Evolutionary conservation across 2,113 vertebrate species (phyloP), one percentile per base, ranked within the genome.

Genomic region (Lycocorax pyrrhopterus): DNA sequence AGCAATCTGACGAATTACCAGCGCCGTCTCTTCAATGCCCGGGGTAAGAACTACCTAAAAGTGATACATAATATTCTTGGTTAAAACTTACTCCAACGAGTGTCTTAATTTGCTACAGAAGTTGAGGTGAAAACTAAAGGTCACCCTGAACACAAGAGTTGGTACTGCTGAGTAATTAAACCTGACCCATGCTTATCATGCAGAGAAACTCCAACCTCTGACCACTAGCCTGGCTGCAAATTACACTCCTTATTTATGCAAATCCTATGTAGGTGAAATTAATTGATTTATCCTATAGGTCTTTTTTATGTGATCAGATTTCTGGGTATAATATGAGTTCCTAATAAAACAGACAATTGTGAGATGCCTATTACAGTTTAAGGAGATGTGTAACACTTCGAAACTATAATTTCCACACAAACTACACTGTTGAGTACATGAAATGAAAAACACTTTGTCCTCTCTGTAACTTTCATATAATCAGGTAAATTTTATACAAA

Each of bases 1-100:
- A 96, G 98, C 98, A 97, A 99, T 99, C 93, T 97, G 98, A 77
- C 98, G 98, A 96, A 99, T 98, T 93, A 98, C 91, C 66, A 96
- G 56, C 44, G 98, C 98, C 43, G 98, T 95, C 68, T 99, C 98
- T 91, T 97, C 96, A 82, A 98, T 84, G 49, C 98, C 98, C 17
- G 98, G 97, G 10, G 81, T 84, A 81, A 99, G 97, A 94, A 98
- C 81, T 84, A 99, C 98, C 99, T 99, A 96, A 83, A 92, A 96
- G 92, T 29, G 92, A 92, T 25, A 66, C 29, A 69, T 53, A 41
- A 55, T 49, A 83, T 60, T 84, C 94, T 93, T 93, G 59, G 56
- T 80, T 87, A 91, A 49, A 95, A 59, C 8, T 75, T 84, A 43
- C 26, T 58, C n/a, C 49, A 94, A 59, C 7, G 27, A 92, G 12